Conservation (phyloP, 2,888 invertebrate genomes). For the Imbricaverruca yamaguchii region DNA sequence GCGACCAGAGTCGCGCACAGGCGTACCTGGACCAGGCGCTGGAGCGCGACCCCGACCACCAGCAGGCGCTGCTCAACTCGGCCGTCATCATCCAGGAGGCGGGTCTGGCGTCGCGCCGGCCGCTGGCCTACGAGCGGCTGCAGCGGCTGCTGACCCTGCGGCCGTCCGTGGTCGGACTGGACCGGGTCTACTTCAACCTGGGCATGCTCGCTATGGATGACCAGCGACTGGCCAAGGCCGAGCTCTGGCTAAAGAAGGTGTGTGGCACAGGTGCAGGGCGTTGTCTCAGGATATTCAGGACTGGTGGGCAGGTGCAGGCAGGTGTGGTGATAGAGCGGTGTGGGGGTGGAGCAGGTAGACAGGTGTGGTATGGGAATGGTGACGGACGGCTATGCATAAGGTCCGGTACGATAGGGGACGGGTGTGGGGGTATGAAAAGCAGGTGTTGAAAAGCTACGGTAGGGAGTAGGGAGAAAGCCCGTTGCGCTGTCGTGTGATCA, state of each 20-base stretch:
- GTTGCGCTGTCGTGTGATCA: too few relatives aligned
- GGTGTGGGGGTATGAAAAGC: too few relatives aligned
- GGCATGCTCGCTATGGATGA: constrained; percentile 97
- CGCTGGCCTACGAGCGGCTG: constrained; percentile 64
- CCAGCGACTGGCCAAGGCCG: constrained; percentile 76
- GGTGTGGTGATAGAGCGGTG: too few relatives aligned
- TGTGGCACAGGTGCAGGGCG: neutral
- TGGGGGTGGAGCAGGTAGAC: too few relatives aligned
- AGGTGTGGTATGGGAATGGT: too few relatives aligned
- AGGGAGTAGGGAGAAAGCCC: too few relatives aligned
- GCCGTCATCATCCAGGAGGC: constrained; percentile 68
- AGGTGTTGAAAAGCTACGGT: too few relatives aligned
- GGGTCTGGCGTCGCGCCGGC: constrained; percentile 38
- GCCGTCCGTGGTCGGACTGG: constrained; percentile 43
- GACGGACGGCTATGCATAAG: too few relatives aligned
- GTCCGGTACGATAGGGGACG: too few relatives aligned
- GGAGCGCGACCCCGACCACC: constrained; percentile 86
- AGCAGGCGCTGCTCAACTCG: constrained; percentile 88
- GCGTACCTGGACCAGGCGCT: constrained; percentile 88
- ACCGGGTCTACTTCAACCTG: constrained; percentile 81
- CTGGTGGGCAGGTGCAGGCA: too few relatives aligned
- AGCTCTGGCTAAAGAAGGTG: constrained; percentile 82
- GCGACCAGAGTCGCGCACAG: constrained; percentile 80
- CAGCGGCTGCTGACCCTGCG: constrained; percentile 57
- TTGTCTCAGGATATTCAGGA: too few relatives aligned